These are phyloP conservation scores for Stenurella melanura DNA, from an alignment of 2,888 invertebrate species.

Conservation along the genomic window DNA sequence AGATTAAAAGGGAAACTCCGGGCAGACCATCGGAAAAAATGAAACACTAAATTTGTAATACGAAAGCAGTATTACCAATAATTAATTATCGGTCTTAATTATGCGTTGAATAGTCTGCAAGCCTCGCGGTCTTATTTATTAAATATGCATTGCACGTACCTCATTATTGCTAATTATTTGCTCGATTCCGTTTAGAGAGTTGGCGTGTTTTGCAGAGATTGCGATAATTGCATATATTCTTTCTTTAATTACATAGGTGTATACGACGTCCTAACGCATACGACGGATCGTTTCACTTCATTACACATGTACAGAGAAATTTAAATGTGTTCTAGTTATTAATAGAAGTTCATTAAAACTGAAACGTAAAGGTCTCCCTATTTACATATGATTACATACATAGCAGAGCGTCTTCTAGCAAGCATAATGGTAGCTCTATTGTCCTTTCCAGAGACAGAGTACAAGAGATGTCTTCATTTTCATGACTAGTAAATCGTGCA, in stretches of 20 bases:
- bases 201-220: not conserved
- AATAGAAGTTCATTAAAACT: not conserved
- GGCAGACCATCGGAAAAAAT: no score
- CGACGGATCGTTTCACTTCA: not conserved
- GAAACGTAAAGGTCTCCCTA: not conserved
- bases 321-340: not conserved
- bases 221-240: constrained; percentile 6
- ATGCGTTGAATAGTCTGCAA: not conserved
- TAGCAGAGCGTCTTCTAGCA: no score
- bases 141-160: constrained; percentile 6
- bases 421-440: no score
- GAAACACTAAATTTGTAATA: no score
- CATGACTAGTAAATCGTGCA: no score
- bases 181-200: no score
- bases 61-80: no score
- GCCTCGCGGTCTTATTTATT: not conserved
- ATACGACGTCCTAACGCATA: no score
- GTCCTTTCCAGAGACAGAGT: no score
- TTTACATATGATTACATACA: no score
- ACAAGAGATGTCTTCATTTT: no score
- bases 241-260: not conserved
- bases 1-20: no score
- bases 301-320: not conserved
- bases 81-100: not conserved
- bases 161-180: not conserved